Evolutionary conservation across 2,888 invertebrate species (phyloP).

Genomic region (Malachius bipustulatus): DNA sequence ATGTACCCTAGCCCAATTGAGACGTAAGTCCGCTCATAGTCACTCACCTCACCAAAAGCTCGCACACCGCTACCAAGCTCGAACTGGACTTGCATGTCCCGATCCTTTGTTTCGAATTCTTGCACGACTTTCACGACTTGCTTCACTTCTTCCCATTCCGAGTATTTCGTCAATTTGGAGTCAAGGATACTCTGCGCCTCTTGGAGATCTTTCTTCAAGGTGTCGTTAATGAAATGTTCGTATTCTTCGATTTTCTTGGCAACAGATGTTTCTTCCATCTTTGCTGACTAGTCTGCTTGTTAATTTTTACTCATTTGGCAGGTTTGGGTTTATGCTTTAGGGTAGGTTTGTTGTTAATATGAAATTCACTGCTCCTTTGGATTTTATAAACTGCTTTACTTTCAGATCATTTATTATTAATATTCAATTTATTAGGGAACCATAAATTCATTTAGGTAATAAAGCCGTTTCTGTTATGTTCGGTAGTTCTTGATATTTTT

Average conservation of each 20-base stretch:
- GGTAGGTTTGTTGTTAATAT: too few relatives aligned
- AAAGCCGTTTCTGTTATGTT: too few relatives aligned
- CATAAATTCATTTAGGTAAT: too few relatives aligned
- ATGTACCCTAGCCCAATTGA: slow-evolving; percentile 32
- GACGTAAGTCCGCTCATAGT: slow-evolving; percentile 27
- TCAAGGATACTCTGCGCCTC: slow-evolving; percentile 28
- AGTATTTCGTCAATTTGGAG: slow-evolving; percentile 24
- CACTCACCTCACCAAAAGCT: slow-evolving; percentile 27
- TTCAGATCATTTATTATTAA: too few relatives aligned
- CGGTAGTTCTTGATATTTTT: too few relatives aligned
- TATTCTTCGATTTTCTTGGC: slow-evolving; percentile 29
- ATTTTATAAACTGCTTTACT: too few relatives aligned
- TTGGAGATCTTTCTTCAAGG: slow-evolving; percentile 31
- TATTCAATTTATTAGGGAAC: too few relatives aligned
- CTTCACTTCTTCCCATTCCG: slow-evolving; percentile 33
- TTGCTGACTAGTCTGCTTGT: too few relatives aligned
- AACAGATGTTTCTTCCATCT: slow-evolving; percentile 21
- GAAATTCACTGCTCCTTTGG: too few relatives aligned
- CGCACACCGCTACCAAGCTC: slow-evolving; percentile 26
- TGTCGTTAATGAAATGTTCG: slow-evolving; percentile 31
- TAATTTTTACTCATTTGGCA: too few relatives aligned
- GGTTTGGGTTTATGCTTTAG: too few relatives aligned
- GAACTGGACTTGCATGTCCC: slow-evolving; percentile 24
- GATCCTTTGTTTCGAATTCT: slow-evolving; percentile 28
- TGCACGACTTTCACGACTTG: slow-evolving; percentile 25